Conservation (phyloP, 2,113 vertebrate genomes). For the Forbesichthys agassizii region DNA sequence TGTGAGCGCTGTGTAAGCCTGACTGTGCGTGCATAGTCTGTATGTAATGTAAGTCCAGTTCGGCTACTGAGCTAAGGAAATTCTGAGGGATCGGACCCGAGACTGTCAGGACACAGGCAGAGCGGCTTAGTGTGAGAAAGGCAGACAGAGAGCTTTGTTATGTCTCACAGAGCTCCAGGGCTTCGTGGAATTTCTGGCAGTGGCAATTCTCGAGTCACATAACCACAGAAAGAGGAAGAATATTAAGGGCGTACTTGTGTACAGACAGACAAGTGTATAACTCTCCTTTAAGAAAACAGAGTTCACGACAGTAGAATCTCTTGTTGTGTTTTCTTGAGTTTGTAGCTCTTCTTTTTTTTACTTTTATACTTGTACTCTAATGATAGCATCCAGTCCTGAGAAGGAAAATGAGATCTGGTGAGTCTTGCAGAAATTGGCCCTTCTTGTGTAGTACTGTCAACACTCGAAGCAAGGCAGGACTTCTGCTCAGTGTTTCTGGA, state of each 20-base stretch:
- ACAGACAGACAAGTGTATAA: slow-evolving; percentile 15
- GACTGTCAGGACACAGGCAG: slow-evolving; percentile 26
- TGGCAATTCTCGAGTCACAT: slow-evolving; percentile 48
- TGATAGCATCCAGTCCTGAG: slow-evolving; percentile 66
- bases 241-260: slow-evolving; percentile 12
- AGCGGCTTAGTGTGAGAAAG: slow-evolving; percentile 25
- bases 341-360: too few relatives aligned
- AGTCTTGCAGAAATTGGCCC: slow-evolving; percentile 47
- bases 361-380: slow-evolving; percentile 21
- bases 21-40: too few relatives aligned
- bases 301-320: slow-evolving; percentile 13
- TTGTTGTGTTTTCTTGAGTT: too few relatives aligned
- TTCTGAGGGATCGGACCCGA: neutral
- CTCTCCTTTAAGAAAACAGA: slow-evolving; percentile 27
- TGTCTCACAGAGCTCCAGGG: slow-evolving; percentile 67
- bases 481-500: slow-evolving; percentile 22
- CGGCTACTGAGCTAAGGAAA: slow-evolving; percentile 34
- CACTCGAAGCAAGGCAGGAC: slow-evolving; percentile 40
- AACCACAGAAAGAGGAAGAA: slow-evolving; percentile 41
- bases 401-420: slow-evolving; percentile 58
- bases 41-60: slow-evolving; percentile 26
- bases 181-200: slow-evolving; percentile 70
- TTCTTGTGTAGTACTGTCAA: slow-evolving; percentile 29
- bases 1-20: neutral
- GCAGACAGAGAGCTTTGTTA: slow-evolving; percentile 58